phyloP scores from a whole-genome alignment of 1,140 invertebrate species.

The Orius laevigatus region DNA sequence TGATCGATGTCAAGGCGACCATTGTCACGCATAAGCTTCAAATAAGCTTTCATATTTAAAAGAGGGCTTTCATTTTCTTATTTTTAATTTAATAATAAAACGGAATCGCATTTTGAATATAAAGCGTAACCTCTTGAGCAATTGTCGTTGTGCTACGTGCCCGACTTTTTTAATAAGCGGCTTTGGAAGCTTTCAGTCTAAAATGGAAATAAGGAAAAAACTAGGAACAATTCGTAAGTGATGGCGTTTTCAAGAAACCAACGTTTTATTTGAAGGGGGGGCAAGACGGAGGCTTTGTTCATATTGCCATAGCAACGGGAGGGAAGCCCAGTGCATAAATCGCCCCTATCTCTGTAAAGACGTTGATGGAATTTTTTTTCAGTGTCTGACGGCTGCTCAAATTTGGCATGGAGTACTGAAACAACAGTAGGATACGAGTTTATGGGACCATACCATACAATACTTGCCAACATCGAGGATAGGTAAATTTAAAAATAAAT shows the following conservation, averaged over 20 bases:
- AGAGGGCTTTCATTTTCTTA: background rate
- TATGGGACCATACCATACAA: constrained; percentile 26
- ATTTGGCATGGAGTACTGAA: constrained; percentile 29
- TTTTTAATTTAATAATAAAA: background rate
- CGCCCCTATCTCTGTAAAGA: too few relatives aligned
- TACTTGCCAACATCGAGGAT: constrained; percentile 23
- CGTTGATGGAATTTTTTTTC: background rate
- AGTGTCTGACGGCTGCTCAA: constrained; percentile 21
- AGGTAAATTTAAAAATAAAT: constrained; percentile 15
- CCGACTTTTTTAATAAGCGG: background rate
- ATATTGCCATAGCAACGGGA: too few relatives aligned
- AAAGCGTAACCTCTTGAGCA: background rate
- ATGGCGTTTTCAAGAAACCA: background rate
- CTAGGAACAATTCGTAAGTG: background rate
- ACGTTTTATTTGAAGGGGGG: too few relatives aligned
- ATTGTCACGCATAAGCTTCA: too few relatives aligned
- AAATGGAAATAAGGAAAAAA: background rate
- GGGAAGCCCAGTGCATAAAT: too few relatives aligned
- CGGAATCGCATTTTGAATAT: background rate
- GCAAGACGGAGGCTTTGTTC: too few relatives aligned
- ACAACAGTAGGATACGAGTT: constrained; percentile 28
- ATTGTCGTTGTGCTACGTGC: background rate
- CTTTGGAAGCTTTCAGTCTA: background rate
- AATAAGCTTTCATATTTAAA: too few relatives aligned
- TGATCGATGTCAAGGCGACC: too few relatives aligned